Evolutionary conservation across 2,797 vertebrate genomes (phyloP).

Genomic region (Mormyrus proboscirostris): DNA sequence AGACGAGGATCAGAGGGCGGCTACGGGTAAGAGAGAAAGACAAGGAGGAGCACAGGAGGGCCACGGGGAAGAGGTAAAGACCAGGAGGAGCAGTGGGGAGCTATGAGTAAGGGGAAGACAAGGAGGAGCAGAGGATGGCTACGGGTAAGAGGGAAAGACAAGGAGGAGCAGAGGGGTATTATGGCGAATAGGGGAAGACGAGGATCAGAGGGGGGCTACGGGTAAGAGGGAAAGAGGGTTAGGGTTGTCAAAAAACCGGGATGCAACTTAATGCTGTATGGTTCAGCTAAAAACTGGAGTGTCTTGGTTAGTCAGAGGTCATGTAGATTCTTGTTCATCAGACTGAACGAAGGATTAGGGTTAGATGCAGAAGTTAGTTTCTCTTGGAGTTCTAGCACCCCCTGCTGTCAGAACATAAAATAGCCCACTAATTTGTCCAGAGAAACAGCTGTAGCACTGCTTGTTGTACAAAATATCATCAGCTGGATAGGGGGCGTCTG

Average conservation of each 20-base stretch:
- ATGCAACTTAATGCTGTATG: not conserved
- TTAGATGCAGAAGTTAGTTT: not conserved
- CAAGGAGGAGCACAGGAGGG: conserved; percentile 71
- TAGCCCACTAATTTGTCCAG: not conserved
- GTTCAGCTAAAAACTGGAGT: not conserved
- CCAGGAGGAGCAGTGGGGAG: not conserved
- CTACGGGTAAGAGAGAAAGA: conserved; percentile 68
- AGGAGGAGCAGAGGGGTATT: not conserved
- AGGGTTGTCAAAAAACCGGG: not conserved
- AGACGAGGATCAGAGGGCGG: conserved; percentile 70
- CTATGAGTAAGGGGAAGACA: not conserved
- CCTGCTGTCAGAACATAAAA: not conserved
- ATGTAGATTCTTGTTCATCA: not conserved
- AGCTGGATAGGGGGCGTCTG: not conserved
- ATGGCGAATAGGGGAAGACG: not conserved
- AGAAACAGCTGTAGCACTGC: not conserved
- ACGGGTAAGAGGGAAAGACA: not conserved
- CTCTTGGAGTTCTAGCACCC: not conserved
- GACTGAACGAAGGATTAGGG: not conserved
- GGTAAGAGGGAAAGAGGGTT: not conserved
- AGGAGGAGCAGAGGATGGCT: not conserved
- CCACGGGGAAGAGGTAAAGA: conserved; percentile 61
- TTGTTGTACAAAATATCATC: not conserved
- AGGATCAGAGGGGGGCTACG: not conserved
- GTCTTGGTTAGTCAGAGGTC: not conserved